Evolutionary conservation across 2,797 vertebrate genomes (phyloP).

Genomic region (Oceanodroma leucorhoa): DNA sequence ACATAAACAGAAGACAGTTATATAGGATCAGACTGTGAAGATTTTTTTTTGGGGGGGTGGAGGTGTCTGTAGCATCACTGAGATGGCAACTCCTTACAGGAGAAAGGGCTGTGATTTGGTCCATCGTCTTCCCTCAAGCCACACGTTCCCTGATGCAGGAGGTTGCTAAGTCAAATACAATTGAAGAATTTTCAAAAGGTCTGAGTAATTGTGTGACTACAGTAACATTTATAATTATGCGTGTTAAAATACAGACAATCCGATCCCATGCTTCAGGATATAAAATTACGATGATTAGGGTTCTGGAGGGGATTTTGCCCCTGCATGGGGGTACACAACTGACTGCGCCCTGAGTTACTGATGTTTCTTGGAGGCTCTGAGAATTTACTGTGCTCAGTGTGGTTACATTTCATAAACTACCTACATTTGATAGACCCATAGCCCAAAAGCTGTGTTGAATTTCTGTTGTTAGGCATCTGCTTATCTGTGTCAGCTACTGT

Average conservation of each 20-base stretch:
- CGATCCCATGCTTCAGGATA: neutral
- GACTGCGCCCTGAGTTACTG: neutral
- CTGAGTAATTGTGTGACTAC: neutral
- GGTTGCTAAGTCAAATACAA: neutral
- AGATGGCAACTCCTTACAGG: neutral
- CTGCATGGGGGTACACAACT: neutral
- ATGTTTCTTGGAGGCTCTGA: neutral
- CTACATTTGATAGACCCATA: neutral
- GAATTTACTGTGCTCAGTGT: neutral
- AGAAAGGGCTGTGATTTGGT: neutral
- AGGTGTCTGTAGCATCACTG: neutral
- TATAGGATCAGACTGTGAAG: neutral
- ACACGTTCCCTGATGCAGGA: neutral
- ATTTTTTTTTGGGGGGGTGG: accelerated
- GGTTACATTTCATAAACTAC: neutral
- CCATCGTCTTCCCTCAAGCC: neutral
- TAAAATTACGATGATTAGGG: neutral
- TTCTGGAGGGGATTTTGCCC: neutral
- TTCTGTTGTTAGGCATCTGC: neutral
- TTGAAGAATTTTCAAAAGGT: neutral
- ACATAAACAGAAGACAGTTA: neutral
- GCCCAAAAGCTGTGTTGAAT: neutral
- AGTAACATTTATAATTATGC: neutral
- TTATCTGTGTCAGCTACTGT: neutral
- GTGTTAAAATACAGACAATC: neutral